Conservation (phyloP, 2,797 vertebrate species). For the Peromyscus eremicus region DNA sequence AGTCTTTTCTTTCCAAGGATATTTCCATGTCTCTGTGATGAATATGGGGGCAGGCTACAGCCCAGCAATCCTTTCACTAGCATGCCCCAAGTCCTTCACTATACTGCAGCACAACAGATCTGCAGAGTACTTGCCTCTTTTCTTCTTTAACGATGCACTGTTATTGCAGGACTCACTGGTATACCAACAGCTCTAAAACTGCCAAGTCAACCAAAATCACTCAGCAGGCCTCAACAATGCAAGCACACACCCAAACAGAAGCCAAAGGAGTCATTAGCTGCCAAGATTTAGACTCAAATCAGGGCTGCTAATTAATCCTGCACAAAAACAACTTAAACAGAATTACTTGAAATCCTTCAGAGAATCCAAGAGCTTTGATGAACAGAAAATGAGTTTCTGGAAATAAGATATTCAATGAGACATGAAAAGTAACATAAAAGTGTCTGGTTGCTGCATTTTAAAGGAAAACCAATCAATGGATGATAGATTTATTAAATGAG, state of each 20-base stretch:
- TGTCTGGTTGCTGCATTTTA: constrained; percentile 16
- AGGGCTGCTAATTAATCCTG: constrained; percentile 65
- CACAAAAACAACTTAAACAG: constrained; percentile 26
- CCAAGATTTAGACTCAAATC: constrained; percentile 50
- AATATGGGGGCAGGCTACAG: constrained; percentile 35
- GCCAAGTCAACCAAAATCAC: constrained; percentile 61
- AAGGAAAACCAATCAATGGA: constrained; percentile 39
- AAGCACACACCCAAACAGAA: constrained; percentile 40
- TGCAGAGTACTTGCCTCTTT: constrained; percentile 31
- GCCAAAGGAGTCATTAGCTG: constrained; percentile 46
- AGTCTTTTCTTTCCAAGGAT: constrained; percentile 65
- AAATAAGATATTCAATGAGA: constrained; percentile 64
- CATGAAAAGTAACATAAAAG: constrained; percentile 55
- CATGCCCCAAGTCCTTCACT: constrained; percentile 60
- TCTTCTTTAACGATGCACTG: constrained; percentile 36
- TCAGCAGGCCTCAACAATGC: constrained; percentile 63
- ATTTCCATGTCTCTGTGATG: constrained; percentile 52
- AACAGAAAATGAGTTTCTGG: constrained; percentile 61
- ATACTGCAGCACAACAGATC: constrained; percentile 46
- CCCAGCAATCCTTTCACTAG: constrained; percentile 49
- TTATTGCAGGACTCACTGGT: constrained; percentile 60
- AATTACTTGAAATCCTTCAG: constrained; percentile 65
- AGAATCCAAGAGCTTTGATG: constrained; percentile 43
- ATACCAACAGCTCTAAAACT: constrained; percentile 64
- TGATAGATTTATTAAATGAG: constrained; percentile 13